Base-by-base conservation (phyloP, 2,888 invertebrate genomes). In the Tetanocera ferruginea region DNA sequence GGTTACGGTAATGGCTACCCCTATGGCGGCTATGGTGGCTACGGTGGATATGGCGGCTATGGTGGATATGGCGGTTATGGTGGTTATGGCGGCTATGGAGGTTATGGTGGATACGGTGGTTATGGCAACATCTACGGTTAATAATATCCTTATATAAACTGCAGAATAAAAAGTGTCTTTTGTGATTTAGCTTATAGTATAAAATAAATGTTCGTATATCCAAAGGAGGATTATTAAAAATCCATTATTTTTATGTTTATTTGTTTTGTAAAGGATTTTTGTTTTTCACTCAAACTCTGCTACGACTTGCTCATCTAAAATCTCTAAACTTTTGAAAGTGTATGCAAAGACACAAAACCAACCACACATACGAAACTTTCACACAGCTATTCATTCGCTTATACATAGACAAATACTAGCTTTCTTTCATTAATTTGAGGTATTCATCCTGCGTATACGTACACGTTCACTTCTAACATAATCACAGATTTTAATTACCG, bases 401-500 rank as follows among this genome's bases (percentile, higher is more conserved):
- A 55, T 55, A 55, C 19, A 5, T 19, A 55, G 19, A 14, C 55
- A 55, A n/a, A 55, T 23, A 55, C 55, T 2, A 9, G 23, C 55
- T 19, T 55, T 23, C 11, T 34, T 64, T n/a, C 64, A 31, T 64
- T 64, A 31, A 64, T 14, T 28, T 17, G 17, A 25, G 64, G 28
- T 31, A 25, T 64, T 28, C 28, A 31, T 64, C n/a, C 28, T 5
- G 28, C 17, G 3, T 6, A 6, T 28, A 14, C 25, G 19, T 9
- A 23, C 66, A 66, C 51, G 2, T 23, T n/a, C 11, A 2, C 25
- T 51, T 28, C 49, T 49, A 34, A 28, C 19, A 51, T n/a, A 34
- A 8, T 37, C 19, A n/a, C 2, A 66, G 86, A 86, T 86, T 86
- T 87, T 86, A 86, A 86, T 86, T 87, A 86, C 85, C 82, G 86